Conservation (phyloP, 2,113 vertebrate species). For the Sprattus sprattus region DNA sequence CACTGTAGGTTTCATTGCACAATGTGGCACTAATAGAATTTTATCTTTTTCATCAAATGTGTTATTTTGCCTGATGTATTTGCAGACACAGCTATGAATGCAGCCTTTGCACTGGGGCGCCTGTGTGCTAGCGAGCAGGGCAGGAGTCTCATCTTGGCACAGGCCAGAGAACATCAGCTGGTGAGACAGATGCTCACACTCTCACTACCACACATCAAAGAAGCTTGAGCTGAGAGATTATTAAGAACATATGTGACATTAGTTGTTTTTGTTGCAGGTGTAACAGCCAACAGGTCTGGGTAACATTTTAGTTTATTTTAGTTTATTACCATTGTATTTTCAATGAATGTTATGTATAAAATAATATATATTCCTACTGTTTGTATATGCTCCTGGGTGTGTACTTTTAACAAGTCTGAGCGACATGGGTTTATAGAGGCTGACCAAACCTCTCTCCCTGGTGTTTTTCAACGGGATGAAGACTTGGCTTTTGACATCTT, state of each 20-base stretch:
- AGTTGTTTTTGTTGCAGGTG: not conserved
- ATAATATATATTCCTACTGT: too few species aligned
- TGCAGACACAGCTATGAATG: slow-evolving; percentile 60
- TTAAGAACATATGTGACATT: not conserved
- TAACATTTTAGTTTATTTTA: too few species aligned
- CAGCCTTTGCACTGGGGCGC: slow-evolving; percentile 57
- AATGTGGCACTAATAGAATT: not conserved
- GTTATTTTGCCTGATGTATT: not conserved
- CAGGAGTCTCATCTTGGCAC: slow-evolving; percentile 40
- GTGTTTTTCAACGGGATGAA: too few species aligned
- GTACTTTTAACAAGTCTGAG: too few species aligned
- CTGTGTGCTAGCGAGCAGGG: slow-evolving; percentile 51
- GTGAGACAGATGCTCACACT: slow-evolving; percentile 41
- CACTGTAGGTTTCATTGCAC: too few species aligned
- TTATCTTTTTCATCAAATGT: not conserved
- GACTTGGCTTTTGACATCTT: too few species aligned
- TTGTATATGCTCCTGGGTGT: too few species aligned
- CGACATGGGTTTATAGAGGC: too few species aligned
- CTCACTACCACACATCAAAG: not conserved
- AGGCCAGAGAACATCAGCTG: slow-evolving; percentile 48
- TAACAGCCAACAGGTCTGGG: too few species aligned
- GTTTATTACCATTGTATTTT: too few species aligned
- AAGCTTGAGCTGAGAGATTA: not conserved
- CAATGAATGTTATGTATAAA: too few species aligned
- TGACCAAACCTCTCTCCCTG: too few species aligned